These are phyloP conservation scores for Cyclargus thomasi DNA, from an alignment of 1,140 invertebrate species.

Conservation along the genomic window DNA sequence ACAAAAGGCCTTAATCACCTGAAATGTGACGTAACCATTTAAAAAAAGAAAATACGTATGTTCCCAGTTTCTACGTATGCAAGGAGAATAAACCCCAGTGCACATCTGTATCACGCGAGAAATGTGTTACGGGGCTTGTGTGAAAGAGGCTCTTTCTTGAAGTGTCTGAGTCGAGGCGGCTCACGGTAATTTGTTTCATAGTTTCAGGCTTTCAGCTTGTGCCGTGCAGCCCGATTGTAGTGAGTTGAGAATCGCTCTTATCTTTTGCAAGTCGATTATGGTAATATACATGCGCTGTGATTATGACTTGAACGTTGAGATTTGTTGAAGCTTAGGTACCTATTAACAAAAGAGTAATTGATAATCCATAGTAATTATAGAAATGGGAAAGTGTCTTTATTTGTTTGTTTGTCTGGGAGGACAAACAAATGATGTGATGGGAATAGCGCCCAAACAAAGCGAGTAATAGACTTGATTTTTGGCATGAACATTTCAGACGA, in stretches of 20 bases:
- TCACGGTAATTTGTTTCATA: slow-evolving; percentile 3
- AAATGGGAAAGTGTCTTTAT: too few species aligned
- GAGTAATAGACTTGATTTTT: too few species aligned
- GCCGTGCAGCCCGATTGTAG: not conserved
- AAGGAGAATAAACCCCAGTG: not conserved
- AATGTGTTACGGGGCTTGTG: not conserved
- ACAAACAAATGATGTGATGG: too few species aligned
- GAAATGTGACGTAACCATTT: not conserved
- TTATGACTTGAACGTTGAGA: not conserved
- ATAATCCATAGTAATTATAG: too few species aligned
- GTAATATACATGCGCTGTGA: not conserved
- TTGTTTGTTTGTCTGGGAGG: too few species aligned
- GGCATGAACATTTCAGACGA: too few species aligned
- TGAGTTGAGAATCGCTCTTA: not conserved
- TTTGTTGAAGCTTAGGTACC: not conserved
- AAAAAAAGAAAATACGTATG: not conserved
- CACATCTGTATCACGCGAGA: not conserved
- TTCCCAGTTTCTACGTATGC: not conserved
- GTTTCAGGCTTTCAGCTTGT: not conserved
- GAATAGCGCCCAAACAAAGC: too few species aligned
- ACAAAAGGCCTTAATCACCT: not conserved
- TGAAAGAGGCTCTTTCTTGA: not conserved
- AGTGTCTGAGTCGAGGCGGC: not conserved
- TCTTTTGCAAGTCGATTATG: not conserved
- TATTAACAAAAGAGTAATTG: too few species aligned